Evolutionary conservation across 2,797 vertebrate genomes (phyloP).

Genomic region (Rhodeus uyekii): DNA sequence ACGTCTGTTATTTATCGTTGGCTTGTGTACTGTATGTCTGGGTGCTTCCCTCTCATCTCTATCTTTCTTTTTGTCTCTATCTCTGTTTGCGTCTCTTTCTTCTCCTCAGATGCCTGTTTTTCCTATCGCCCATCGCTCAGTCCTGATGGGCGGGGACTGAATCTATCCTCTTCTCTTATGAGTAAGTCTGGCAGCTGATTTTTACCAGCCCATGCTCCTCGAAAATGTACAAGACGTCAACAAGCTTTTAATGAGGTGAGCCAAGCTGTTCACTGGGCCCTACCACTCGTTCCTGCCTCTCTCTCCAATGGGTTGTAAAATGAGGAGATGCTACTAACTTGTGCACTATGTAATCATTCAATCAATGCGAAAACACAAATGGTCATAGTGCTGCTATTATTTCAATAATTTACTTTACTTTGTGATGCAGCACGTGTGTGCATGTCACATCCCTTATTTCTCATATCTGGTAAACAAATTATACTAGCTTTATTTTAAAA

Average conservation of each 20-base stretch:
- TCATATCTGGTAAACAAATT: constrained; percentile 88
- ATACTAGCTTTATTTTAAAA: constrained; percentile 98
- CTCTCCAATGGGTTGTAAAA: constrained; percentile 97
- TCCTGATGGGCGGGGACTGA: constrained; percentile 84
- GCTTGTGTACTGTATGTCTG: constrained; percentile 79
- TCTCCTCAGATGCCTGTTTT: constrained; percentile 68
- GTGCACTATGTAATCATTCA: constrained; percentile 96
- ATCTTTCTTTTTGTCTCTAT: constrained; percentile 54
- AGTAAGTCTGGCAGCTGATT: constrained; percentile 93
- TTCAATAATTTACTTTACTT: constrained; percentile 90
- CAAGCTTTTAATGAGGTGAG: constrained; percentile 95
- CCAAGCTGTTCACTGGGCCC: constrained; percentile 90
- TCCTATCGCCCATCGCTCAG: constrained; percentile 65
- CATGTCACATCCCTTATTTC: constrained; percentile 71
- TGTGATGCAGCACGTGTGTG: constrained; percentile 15
- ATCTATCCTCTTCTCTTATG: constrained; percentile 81
- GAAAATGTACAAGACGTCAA: constrained; percentile 90
- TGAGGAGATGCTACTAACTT: constrained; percentile 92
- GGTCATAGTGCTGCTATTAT: constrained; percentile 99
- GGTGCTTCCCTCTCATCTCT: constrained; percentile 63
- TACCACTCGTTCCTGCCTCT: constrained; percentile 61
- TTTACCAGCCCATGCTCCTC: constrained; percentile 70
- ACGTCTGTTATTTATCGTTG: constrained; percentile 78
- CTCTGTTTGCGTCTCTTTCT: constrained; percentile 64
- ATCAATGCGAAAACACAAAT: constrained; percentile 95